Conservation (phyloP, 2,113 vertebrate genomes). For the Pluvianellus socialis region DNA sequence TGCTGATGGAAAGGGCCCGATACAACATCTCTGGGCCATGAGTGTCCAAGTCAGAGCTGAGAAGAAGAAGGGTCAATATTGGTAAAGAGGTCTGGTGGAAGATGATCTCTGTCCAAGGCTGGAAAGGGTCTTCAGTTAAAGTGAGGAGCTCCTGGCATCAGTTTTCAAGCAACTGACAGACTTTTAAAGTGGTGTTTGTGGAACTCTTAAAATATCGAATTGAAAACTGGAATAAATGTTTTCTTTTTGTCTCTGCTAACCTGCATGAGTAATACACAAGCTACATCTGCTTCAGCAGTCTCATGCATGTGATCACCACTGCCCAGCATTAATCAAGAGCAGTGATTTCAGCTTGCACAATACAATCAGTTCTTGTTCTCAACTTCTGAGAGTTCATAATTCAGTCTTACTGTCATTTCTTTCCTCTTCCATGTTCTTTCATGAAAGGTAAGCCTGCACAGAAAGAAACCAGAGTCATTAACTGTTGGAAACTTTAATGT, state of each 20-base stretch:
- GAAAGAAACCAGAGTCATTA: constrained; percentile 82
- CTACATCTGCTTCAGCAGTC: constrained; percentile 37
- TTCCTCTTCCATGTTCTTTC: constrained; percentile 65
- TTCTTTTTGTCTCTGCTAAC: not conserved
- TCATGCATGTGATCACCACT: not conserved
- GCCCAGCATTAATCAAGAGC: constrained; percentile 33
- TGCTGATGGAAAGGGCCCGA: not conserved
- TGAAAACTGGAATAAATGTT: not conserved
- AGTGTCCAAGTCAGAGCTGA: not conserved
- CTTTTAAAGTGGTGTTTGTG: not conserved
- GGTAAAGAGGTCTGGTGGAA: not conserved
- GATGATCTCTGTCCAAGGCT: no score
- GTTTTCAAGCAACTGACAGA: not conserved
- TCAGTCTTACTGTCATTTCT: constrained; percentile 73
- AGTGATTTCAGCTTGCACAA: constrained; percentile 29
- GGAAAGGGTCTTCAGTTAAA: not conserved
- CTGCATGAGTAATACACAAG: not conserved
- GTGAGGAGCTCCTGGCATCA: not conserved
- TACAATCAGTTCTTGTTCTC: constrained; percentile 67
- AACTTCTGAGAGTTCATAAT: constrained; percentile 66
- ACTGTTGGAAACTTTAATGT: constrained; percentile 75
- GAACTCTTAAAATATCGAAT: not conserved
- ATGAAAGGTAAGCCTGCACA: constrained; percentile 63
- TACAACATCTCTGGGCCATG: fast-evolving
- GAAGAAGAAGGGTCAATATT: not conserved